phyloP scores from a whole-genome alignment of 2,888 invertebrate species.

The Drosophila melanosoma region DNA sequence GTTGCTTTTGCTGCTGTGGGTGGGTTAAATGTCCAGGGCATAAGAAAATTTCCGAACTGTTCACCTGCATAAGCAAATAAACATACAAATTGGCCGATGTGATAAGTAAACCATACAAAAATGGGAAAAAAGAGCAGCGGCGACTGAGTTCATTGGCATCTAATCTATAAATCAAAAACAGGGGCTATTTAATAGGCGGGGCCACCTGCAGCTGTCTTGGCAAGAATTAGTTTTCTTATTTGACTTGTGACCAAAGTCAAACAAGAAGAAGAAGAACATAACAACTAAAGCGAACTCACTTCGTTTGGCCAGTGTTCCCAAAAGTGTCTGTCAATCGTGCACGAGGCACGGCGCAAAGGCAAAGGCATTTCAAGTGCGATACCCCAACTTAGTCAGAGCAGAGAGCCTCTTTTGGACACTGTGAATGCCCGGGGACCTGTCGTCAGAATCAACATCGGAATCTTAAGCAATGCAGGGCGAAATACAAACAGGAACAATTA shows the following conservation, averaged over 20 bases:
- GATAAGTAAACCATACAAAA: conserved; percentile 29
- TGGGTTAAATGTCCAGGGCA: conserved; percentile 63
- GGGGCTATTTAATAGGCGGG: conserved; percentile 53
- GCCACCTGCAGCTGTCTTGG: conserved; percentile 52
- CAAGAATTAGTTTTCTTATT: conserved; percentile 75
- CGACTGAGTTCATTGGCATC: conserved; percentile 65
- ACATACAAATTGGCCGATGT: conserved; percentile 71
- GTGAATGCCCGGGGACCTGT: conserved; percentile 51
- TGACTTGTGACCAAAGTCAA: conserved; percentile 46
- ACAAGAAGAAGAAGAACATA: conserved; percentile 16
- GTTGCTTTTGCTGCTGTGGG: conserved; percentile 12
- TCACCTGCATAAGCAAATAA: conserved; percentile 69
- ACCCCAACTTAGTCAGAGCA: not conserved
- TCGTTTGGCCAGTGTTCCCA: conserved; percentile 52
- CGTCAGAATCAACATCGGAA: conserved; percentile 31
- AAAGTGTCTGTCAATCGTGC: conserved; percentile 69
- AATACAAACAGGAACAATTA: conserved; percentile 68
- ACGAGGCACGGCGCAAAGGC: conserved; percentile 60
- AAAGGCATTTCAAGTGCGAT: conserved; percentile 49
- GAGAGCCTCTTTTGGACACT: not conserved
- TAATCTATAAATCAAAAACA: conserved; percentile 77
- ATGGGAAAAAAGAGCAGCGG: conserved; percentile 15
- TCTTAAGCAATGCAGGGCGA: conserved; percentile 14
- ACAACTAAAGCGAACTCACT: conserved; percentile 10
- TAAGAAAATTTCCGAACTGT: conserved; percentile 36